These are phyloP conservation scores for Plodia interpunctella DNA, from an alignment of 1,140 invertebrate genomes.

Conservation along the genomic window DNA sequence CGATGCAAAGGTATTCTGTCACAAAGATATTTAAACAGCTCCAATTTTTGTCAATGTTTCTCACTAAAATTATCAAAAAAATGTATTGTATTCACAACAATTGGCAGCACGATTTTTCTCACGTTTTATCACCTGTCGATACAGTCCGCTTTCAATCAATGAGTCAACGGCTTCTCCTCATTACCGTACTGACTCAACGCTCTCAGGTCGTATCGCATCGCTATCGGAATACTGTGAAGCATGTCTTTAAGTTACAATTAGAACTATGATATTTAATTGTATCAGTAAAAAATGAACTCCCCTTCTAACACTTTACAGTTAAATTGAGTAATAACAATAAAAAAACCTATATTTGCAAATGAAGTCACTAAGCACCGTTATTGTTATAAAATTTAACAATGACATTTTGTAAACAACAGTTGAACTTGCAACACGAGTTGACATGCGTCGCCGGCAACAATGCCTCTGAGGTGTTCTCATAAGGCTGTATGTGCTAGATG, in stretches of 20 bases:
- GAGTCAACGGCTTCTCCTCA: slow-evolving; percentile 7
- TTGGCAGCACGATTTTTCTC: slow-evolving; percentile 1
- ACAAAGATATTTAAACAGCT: not conserved
- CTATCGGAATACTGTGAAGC: not conserved
- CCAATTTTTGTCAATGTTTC: not conserved
- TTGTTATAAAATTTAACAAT: no score
- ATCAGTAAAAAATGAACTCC: no score
- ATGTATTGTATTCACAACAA: not conserved
- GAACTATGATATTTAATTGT: not conserved
- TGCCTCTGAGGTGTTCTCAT: not conserved
- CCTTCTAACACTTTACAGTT: no score
- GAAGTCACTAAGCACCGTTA: no score
- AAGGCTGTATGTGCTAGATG: not conserved
- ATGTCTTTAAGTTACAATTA: no score
- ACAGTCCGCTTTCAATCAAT: slow-evolving; percentile 7
- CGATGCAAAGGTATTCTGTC: no score
- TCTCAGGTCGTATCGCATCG: not conserved
- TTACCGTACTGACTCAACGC: slow-evolving; percentile 6
- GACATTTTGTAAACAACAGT: not conserved
- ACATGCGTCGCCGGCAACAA: not conserved
- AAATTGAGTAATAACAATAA: no score
- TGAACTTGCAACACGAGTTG: not conserved
- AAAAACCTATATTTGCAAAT: no score
- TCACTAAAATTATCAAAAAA: not conserved
- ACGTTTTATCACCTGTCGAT: not conserved